Evolutionary conservation across 2,797 vertebrate genomes (phyloP).

Genomic region (Rhyacichthys aspro): DNA sequence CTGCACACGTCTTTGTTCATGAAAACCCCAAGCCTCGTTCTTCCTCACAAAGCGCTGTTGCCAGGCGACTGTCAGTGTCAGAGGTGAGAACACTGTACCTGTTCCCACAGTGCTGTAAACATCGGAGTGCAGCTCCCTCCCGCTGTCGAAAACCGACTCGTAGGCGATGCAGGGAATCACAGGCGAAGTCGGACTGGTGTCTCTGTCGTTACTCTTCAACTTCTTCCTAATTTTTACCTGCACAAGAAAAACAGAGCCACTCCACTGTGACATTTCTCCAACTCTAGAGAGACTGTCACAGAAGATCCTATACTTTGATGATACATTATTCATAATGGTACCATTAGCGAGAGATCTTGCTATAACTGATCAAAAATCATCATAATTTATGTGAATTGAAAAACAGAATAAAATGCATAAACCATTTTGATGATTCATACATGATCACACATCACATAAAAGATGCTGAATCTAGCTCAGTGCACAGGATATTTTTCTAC

Average conservation of each 20-base stretch:
- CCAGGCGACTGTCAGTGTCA: not conserved
- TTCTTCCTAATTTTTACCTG: constrained; percentile 91
- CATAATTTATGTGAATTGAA: no score
- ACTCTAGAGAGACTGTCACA: constrained; percentile 2
- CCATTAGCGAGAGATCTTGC: no score
- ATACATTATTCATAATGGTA: no score
- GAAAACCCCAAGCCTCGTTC: no score
- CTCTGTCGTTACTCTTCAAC: constrained; percentile 84
- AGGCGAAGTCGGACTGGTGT: constrained; percentile 83
- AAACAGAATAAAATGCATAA: no score
- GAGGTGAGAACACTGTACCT: constrained; percentile 77
- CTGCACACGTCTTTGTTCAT: no score
- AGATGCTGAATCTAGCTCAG: no score
- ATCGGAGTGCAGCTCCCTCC: constrained; percentile 80
- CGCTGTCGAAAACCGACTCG: constrained; percentile 81
- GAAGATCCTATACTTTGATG: not conserved
- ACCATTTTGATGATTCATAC: no score
- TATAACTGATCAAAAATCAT: no score
- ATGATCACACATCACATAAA: no score
- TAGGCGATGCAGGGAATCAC: constrained; percentile 87
- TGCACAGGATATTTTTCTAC: no score
- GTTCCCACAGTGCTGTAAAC: constrained; percentile 82
- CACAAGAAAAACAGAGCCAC: constrained; percentile 36
- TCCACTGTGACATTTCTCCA: not conserved
- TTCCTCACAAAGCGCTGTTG: no score